Percentiles rank a stretch among this genome's conserved stretches.
Evolutionary conservation across 2,113 vertebrate species (phyloP).

Genomic region (Boulengeromyrus knoepffleri): DNA sequence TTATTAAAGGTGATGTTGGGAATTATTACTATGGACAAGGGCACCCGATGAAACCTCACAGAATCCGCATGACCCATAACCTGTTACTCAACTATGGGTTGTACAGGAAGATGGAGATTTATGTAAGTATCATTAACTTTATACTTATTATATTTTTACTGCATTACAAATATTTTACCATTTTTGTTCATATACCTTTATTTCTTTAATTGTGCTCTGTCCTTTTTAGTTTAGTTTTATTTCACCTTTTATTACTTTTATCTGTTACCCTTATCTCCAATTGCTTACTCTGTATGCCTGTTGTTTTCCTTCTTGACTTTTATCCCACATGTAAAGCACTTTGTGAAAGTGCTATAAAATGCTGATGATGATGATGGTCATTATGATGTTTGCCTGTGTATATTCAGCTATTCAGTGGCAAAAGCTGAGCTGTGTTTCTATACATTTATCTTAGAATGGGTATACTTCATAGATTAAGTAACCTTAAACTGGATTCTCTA

Average conservation of each 20-base stretch:
- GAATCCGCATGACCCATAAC: conserved; percentile 98
- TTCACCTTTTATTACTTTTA: background rate
- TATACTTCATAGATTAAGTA: background rate
- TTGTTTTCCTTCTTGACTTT: background rate
- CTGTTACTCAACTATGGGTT: conserved; percentile 94
- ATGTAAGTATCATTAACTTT: conserved; percentile 67
- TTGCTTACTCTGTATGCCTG: background rate
- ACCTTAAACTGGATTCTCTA: background rate
- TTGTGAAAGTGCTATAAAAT: background rate
- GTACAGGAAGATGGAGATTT: conserved; percentile 98
- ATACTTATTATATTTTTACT: too few species aligned
- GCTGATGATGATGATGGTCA: too few species aligned
- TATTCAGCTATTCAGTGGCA: background rate
- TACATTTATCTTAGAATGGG: background rate
- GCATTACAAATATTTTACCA: background rate
- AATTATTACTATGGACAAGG: conserved; percentile 98
- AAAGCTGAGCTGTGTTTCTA: background rate
- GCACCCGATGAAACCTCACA: conserved; percentile 96
- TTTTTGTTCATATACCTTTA: background rate
- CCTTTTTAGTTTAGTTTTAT: background rate
- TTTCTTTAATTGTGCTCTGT: too few species aligned
- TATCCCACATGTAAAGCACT: background rate
- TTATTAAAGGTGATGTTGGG: conserved; percentile 79
- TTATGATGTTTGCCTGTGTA: background rate
- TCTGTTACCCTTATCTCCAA: background rate